phyloP scores from a whole-genome alignment of 1,140 invertebrate species.

The Glossosoma conforme region DNA sequence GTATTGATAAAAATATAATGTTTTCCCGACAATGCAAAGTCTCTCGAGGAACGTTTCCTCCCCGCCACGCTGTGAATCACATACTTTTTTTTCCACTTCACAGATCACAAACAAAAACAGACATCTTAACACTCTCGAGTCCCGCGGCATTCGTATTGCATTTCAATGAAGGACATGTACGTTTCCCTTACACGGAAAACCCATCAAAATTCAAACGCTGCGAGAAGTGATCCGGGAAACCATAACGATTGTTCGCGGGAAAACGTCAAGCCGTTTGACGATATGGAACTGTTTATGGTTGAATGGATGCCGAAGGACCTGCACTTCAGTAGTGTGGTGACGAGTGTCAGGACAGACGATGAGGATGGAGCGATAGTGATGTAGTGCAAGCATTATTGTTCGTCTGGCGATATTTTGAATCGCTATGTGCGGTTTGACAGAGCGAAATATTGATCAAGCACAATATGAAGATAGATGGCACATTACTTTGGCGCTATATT shows the following conservation, averaged over 20 bases:
- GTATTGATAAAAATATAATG: no score
- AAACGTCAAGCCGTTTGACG: conserved; percentile 16
- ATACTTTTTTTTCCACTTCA: conserved; percentile 14
- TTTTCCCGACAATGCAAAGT: no score
- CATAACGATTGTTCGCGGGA: conserved; percentile 11
- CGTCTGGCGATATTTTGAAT: no score
- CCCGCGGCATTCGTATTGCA: conserved; percentile 22
- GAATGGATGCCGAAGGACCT: conserved; percentile 10
- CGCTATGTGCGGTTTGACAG: no score
- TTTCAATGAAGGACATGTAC: conserved; percentile 29
- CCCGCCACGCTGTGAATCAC: no score
- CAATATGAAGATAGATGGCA: no score
- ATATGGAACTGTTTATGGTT: conserved; percentile 22
- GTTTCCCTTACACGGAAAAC: conserved; percentile 27
- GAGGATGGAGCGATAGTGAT: no score
- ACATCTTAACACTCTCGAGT: conserved; percentile 24
- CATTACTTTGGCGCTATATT: no score
- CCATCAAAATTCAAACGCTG: conserved; percentile 27
- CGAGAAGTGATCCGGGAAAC: background rate
- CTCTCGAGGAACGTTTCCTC: conserved; percentile 22
- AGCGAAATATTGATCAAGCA: no score
- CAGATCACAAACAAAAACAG: conserved; percentile 14
- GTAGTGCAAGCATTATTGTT: no score
- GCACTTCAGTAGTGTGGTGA: no score
- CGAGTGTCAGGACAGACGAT: no score